Base-by-base conservation (phyloP, 2,888 invertebrate species). In the Branchellion lobata region DNA sequence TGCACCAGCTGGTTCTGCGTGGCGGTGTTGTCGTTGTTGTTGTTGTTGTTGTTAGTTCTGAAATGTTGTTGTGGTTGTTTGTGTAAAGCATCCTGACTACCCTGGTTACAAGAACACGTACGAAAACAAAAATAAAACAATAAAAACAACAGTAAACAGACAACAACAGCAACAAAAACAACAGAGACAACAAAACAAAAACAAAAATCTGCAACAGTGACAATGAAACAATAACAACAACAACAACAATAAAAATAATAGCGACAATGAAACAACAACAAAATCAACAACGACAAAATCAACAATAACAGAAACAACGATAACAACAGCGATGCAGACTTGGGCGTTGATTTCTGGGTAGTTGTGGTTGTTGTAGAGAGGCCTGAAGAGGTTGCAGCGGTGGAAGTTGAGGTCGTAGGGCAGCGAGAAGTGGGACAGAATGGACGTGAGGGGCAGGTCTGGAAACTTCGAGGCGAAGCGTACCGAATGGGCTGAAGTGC, bases 341-440 rank as follows among this genome's bases (percentile, higher is more conserved):
- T 57, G 61, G 3, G 24, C 8, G 24, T 57, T 24, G 61, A 47
- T 47, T 14, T 8, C 8, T 8, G 18, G 61, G 61, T 24, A 18
- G 21, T 57, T 57, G 61, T 57, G 24, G 61, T 24, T 40, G 40
- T 40, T 40, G 40, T 40, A 14, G 14, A 14, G 40, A 3, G 40
- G 53, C 8, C 24, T 51, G 18, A 40, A 31, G 31, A 53, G 29
- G 29, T 47, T 53, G 31, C 51, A 27, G 27, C 53, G 47, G 53
- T 75, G 75, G 75, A 51, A 47, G 1, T 51, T 51, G 75, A 75
- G 51, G 31, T 31, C 51, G 75, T 36, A 57, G 61, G 65, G 65
- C n/a, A 27, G 21, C 1, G 77, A 77, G 36, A 77, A 77, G 11
- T 65, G 61, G 11, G 57, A 53, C n/a, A 77, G 77, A n/a, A 77